These are phyloP conservation scores for Drosophila truncata DNA, from an alignment of 1,140 invertebrate species.

Conservation along the genomic window DNA sequence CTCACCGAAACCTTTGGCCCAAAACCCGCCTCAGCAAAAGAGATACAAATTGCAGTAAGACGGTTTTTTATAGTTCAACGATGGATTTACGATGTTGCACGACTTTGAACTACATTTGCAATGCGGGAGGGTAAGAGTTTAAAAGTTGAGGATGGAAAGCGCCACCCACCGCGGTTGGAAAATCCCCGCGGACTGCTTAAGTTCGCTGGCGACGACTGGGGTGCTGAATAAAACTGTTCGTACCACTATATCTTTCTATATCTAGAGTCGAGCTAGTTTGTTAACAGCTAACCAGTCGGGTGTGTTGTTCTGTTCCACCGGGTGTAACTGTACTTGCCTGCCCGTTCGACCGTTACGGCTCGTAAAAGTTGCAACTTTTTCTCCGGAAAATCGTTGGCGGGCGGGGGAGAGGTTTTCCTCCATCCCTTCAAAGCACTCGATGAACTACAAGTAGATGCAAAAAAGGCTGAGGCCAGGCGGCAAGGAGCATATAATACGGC, in stretches of 20 bases:
- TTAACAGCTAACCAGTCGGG: slow-evolving; percentile 61
- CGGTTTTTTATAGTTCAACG: slow-evolving; percentile 82
- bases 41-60: slow-evolving; percentile 81
- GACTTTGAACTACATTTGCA: slow-evolving; percentile 82
- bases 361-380: slow-evolving; percentile 71
- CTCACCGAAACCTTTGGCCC: slow-evolving; percentile 39
- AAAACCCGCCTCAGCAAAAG: slow-evolving; percentile 53
- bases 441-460: slow-evolving; percentile 53
- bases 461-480: slow-evolving; percentile 44
- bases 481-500: slow-evolving; percentile 59
- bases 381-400: slow-evolving; percentile 6
- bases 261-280: slow-evolving; percentile 45
- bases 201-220: slow-evolving; percentile 29
- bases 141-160: slow-evolving; percentile 21
- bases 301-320: slow-evolving; percentile 35
- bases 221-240: slow-evolving; percentile 45
- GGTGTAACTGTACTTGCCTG: slow-evolving; percentile 49
- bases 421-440: slow-evolving; percentile 24
- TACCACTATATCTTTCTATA: slow-evolving; percentile 28
- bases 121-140: slow-evolving; percentile 1
- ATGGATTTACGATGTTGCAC: slow-evolving; percentile 82
- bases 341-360: slow-evolving; percentile 67
- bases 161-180: slow-evolving; percentile 2
- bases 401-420: not conserved
- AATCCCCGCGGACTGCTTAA: slow-evolving; percentile 49